phyloP scores from a whole-genome alignment of 2,797 vertebrate species.

The Alauda arvensis region DNA sequence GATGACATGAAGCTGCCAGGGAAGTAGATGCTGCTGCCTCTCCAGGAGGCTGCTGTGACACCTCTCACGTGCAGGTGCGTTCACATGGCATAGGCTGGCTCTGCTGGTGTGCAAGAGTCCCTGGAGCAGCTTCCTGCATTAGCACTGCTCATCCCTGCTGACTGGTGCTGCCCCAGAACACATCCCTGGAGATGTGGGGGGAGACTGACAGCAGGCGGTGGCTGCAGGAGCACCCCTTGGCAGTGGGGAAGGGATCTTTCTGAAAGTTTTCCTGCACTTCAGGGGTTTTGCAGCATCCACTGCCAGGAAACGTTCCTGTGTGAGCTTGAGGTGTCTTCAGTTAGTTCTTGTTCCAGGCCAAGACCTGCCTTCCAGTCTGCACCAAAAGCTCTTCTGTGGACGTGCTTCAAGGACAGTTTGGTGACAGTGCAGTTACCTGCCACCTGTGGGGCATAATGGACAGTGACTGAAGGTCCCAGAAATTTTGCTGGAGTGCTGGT shows the following conservation, averaged over 20 bases:
- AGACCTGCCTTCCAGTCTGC: background rate
- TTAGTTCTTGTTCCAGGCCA: background rate
- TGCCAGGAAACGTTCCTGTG: background rate
- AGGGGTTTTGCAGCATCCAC: background rate
- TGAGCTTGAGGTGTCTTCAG: background rate
- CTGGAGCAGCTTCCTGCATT: background rate
- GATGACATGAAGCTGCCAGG: background rate
- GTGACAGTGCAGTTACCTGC: background rate
- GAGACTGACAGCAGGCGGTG: rapidly evolving
- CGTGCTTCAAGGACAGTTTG: background rate
- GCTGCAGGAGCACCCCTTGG: background rate
- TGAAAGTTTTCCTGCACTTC: background rate
- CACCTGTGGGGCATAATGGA: background rate
- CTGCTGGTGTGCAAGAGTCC: background rate
- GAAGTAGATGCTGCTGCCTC: background rate
- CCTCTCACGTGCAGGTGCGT: background rate
- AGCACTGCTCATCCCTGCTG: background rate
- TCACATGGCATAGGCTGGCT: background rate
- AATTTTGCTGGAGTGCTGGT: background rate
- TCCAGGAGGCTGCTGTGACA: background rate
- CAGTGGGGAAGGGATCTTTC: background rate
- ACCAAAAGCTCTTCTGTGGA: background rate
- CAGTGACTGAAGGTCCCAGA: background rate
- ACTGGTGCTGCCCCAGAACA: background rate
- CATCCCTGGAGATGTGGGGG: background rate